Base-by-base conservation (phyloP, 2,888 invertebrate species). In the Monopis laevigella region DNA sequence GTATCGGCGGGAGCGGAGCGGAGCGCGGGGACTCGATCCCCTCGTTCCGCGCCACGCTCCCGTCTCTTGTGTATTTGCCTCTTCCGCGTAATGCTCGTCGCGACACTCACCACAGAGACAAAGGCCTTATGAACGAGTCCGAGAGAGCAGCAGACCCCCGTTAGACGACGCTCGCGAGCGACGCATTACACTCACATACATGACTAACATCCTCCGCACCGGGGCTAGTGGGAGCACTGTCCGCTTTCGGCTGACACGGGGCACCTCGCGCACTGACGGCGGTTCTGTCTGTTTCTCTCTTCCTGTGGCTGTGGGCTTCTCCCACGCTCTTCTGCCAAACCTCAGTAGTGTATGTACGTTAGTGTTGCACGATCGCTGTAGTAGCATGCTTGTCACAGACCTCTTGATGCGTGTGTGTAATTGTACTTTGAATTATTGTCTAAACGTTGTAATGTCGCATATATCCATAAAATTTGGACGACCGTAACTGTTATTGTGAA, bases 131-230 rank as follows among this genome's bases (percentile, higher is more conserved):
- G 68, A 74, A 65, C 81, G 82, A 71, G 82, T 82, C 82, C 66
- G 70, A 82, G 82, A 82, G 82, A 82, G 81, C 80, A 82, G 82
- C 82, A 82, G 82, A 82, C 73, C 78, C 70, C 78, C 78, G 78
- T 80, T 75, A 72, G 64, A 70, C 62, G 59, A 70, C 40, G 26
- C 40, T 28, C 19, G 36, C 36, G 32, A 32, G 32, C 32, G 32
- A 36, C n/a, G n/a, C n/a, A 6, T 29, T 29, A 67, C 68, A 65
- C 63, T 77, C 74, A 75, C 75, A 59, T 58, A 80, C 78, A 75
- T 73, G 56, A 64, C 68, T 72, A 74, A 67, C 65, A 69, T 60
- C 75, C 77, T 75, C 75, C 54, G 56, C 51, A 49, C 47, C 60
- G 58, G 62, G 60, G 62, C 10, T 66, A 64, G 62, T 65, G 70